phyloP scores from a whole-genome alignment of 2,113 vertebrate species.

The Cettia cetti region DNA sequence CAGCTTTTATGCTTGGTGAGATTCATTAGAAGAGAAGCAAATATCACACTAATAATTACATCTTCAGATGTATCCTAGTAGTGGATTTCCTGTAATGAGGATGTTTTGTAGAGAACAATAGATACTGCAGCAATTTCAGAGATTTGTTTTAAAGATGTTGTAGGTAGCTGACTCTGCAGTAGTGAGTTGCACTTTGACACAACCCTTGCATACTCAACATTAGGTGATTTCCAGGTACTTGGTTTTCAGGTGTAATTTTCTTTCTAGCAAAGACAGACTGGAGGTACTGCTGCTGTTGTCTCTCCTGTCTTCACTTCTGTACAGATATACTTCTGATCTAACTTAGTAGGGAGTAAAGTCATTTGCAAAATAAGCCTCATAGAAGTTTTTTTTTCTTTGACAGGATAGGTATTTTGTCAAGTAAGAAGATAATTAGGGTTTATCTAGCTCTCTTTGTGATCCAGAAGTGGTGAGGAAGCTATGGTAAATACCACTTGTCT shows the following conservation, averaged over 20 bases:
- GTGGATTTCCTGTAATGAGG: conserved; percentile 53
- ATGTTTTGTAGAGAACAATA: conserved; percentile 57
- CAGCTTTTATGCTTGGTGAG: not conserved
- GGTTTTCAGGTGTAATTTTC: not conserved
- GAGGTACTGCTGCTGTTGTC: not conserved
- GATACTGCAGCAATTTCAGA: conserved; percentile 28
- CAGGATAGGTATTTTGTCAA: not conserved
- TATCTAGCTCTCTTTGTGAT: not conserved
- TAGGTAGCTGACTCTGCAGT: not conserved
- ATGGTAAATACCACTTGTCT: not conserved
- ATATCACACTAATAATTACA: conserved; percentile 51
- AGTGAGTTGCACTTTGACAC: not conserved
- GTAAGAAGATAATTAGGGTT: not conserved
- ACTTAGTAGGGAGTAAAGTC: not conserved
- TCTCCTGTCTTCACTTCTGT: not conserved
- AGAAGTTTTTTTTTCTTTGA: not conserved
- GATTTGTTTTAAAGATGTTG: conserved; percentile 58
- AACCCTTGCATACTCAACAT: not conserved
- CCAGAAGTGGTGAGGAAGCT: not conserved
- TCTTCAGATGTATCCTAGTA: conserved; percentile 62
- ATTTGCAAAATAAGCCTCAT: not conserved
- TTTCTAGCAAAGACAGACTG: not conserved
- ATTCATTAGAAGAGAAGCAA: not conserved
- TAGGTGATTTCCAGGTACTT: not conserved
- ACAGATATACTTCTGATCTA: not conserved